A percentile compares a stretch with the other conserved stretches of the same genome.
These are phyloP conservation scores for Criorhina ranunculi DNA, from an alignment of 2,888 invertebrate species.

Conservation along the genomic window DNA sequence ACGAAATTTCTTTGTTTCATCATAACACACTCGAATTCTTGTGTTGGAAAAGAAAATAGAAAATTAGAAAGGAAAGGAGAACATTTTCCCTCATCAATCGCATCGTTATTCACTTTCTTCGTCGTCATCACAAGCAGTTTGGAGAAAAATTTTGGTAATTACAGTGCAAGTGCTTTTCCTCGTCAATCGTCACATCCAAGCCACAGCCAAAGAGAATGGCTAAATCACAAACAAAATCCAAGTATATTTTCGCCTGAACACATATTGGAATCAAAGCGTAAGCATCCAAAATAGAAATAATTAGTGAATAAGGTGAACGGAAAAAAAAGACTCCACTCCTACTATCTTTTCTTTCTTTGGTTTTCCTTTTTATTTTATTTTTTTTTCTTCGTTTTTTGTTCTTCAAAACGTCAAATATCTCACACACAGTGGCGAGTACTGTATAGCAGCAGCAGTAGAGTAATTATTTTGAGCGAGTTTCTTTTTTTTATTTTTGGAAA, in stretches of 20 bases:
- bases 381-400: conserved; percentile 29
- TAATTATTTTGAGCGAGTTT: conserved; percentile 28
- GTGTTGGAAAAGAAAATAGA: conserved; percentile 60
- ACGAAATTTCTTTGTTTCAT: conserved; percentile 74
- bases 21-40: conserved; percentile 60
- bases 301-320: conserved; percentile 43
- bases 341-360: conserved; percentile 35
- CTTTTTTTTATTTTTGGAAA: conserved; percentile 68
- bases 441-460: conserved; percentile 37
- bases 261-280: conserved; percentile 26
- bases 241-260: conserved; percentile 22
- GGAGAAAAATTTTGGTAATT: conserved; percentile 59
- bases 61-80: conserved; percentile 68
- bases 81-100: conserved; percentile 44
- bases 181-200: conserved; percentile 2
- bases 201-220: conserved; percentile 43
- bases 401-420: conserved; percentile 64
- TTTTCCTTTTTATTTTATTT: conserved; percentile 26
- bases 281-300: conserved; percentile 42
- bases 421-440: conserved; percentile 39
- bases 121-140: conserved; percentile 61
- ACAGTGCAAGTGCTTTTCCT: conserved; percentile 45
- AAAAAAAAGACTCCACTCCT: conserved; percentile 55
- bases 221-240: conserved; percentile 43
- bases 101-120: conserved; percentile 63